phyloP scores from a whole-genome alignment of 1,140 invertebrate species.

The Scaptomyza montana region DNA sequence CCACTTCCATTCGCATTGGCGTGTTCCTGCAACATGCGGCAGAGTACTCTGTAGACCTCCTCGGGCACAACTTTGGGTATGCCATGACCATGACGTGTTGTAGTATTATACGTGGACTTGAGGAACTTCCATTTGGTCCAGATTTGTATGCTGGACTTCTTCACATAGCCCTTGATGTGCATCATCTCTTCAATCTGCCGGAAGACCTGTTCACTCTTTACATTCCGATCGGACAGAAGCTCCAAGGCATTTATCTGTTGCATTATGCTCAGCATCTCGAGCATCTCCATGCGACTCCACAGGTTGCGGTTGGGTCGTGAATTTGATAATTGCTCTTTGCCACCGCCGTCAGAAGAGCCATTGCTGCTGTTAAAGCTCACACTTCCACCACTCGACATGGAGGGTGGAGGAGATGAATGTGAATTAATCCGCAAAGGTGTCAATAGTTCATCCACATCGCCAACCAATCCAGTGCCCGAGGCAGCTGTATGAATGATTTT shows the following conservation, averaged over 20 bases:
- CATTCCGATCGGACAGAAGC: conserved; percentile 70
- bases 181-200: conserved; percentile 71
- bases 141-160: conserved; percentile 78
- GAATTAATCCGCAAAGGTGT: conserved; percentile 64
- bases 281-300: conserved; percentile 77
- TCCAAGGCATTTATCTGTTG: conserved; percentile 71
- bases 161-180: conserved; percentile 68
- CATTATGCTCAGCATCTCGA: conserved; percentile 76
- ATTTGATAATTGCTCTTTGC: conserved; percentile 15
- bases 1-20: conserved; percentile 20
- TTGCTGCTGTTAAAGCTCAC: conserved; percentile 8
- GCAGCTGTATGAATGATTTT: conserved; percentile 67
- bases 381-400: background rate
- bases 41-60: conserved; percentile 69
- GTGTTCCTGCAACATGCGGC: conserved; percentile 58
- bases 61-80: conserved; percentile 75
- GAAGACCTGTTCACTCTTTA: conserved; percentile 75
- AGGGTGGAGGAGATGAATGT: conserved; percentile 20
- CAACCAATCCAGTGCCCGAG: conserved; percentile 65
- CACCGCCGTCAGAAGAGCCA: background rate
- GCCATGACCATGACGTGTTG: conserved; percentile 63
- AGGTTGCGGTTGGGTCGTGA: conserved; percentile 74
- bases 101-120: conserved; percentile 80
- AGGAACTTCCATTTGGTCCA: conserved; percentile 83
- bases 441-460: conserved; percentile 72